Evolutionary conservation across 2,113 vertebrate genomes (phyloP).

Genomic region (Urocynchramus pylzowi): DNA sequence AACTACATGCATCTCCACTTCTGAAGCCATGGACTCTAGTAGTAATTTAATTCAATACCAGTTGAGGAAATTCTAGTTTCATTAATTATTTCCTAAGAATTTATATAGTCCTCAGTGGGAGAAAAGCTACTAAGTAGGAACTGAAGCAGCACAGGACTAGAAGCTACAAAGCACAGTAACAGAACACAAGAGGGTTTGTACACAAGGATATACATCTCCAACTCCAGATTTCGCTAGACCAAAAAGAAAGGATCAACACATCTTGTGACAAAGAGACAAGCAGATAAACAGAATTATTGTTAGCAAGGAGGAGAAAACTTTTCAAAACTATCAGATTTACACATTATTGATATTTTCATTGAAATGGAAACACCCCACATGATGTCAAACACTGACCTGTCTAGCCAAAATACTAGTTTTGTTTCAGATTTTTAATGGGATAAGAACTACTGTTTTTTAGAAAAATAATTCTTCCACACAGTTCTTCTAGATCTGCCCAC

Average conservation of each 20-base stretch:
- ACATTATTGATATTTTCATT: background rate
- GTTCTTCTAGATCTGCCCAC: background rate
- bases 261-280: background rate
- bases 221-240: background rate
- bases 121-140: background rate
- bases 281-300: background rate
- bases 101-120: background rate
- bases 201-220: background rate
- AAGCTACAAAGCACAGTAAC: background rate
- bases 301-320: background rate
- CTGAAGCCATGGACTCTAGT: background rate
- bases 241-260: background rate
- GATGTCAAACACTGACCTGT: background rate
- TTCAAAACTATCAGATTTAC: background rate
- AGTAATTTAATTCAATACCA: background rate
- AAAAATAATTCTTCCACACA: background rate
- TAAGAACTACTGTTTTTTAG: background rate
- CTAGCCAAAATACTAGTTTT: background rate
- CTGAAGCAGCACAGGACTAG: background rate
- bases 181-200: fast-evolving
- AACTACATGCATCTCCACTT: background rate
- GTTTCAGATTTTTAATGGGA: background rate
- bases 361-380: background rate
- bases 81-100: conserved; percentile 24
- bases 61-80: background rate